phyloP scores from a whole-genome alignment of 2,888 invertebrate genomes.

The Spodoptera exigua region DNA sequence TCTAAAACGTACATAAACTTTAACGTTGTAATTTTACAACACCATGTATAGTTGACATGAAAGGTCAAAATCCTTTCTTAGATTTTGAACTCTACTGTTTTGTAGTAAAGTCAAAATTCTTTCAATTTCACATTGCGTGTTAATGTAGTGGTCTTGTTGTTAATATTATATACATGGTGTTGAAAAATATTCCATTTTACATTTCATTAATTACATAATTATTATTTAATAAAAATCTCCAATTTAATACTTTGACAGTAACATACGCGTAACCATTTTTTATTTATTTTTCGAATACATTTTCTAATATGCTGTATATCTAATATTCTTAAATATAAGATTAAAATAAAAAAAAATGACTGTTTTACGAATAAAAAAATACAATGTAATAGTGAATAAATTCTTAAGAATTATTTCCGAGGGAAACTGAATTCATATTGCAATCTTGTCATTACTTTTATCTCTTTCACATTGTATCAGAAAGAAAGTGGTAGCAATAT shows the following conservation, averaged over 20 bases:
- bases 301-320: conserved; percentile 67
- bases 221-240: conserved; percentile 47
- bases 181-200: no score
- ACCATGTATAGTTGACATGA: no score
- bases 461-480: no score
- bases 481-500: no score
- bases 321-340: conserved; percentile 60
- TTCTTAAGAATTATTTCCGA: conserved; percentile 56
- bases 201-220: no score
- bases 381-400: conserved; percentile 70
- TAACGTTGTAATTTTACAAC: no score
- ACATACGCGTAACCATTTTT: conserved; percentile 63
- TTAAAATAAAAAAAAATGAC: conserved; percentile 72
- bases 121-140: no score
- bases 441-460: conserved; percentile 1
- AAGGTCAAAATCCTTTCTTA: no score
- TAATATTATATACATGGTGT: no score
- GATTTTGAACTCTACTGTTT: no score
- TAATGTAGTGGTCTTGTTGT: no score
- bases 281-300: conserved; percentile 75
- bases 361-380: conserved; percentile 77
- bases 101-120: no score
- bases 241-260: conserved; percentile 73
- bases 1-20: conserved; percentile 28
- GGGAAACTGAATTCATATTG: conserved; percentile 35